Conservation (phyloP, 2,888 invertebrate species). For the Leucophenga montana region DNA sequence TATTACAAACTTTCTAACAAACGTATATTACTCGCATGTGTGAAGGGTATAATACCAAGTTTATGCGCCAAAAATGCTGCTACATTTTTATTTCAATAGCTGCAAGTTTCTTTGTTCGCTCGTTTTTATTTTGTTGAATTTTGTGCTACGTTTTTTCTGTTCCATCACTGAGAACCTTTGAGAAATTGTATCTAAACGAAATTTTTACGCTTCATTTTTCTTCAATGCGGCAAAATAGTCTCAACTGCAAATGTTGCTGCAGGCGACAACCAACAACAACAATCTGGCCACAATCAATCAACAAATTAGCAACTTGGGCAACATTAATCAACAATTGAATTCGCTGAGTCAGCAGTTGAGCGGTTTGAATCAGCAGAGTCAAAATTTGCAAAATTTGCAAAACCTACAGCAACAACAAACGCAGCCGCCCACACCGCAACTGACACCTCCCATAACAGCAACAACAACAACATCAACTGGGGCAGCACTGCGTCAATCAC, state of each 20-base stretch:
- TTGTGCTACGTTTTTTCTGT: slow-evolving; percentile 33
- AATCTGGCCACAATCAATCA: slow-evolving; percentile 72
- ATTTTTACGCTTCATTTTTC: slow-evolving; percentile 7
- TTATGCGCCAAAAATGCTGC: slow-evolving; percentile 43
- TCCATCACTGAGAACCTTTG: too few species aligned
- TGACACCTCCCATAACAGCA: slow-evolving; percentile 68
- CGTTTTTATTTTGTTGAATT: slow-evolving; percentile 37
- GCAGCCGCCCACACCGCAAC: slow-evolving; percentile 50
- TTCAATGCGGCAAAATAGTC: slow-evolving; percentile 52
- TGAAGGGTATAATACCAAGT: too few species aligned
- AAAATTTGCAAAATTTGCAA: slow-evolving; percentile 72
- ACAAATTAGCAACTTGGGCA: slow-evolving; percentile 71
- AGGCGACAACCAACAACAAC: slow-evolving; percentile 71
- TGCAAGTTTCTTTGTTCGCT: slow-evolving; percentile 36
- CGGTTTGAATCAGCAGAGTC: slow-evolving; percentile 73
- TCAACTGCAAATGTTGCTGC: slow-evolving; percentile 71
- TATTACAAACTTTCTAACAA: neutral
- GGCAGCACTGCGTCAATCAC: slow-evolving; percentile 49
- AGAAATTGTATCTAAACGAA: neutral
- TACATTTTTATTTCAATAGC: slow-evolving; percentile 47
- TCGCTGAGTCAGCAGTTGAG: slow-evolving; percentile 71
- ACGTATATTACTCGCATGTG: too few species aligned
- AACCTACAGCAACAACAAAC: slow-evolving; percentile 57
- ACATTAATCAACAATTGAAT: slow-evolving; percentile 72
- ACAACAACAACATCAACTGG: slow-evolving; percentile 47